Conservation (phyloP, 2,888 invertebrate genomes). For the Caenorhabditis japonica region DNA sequence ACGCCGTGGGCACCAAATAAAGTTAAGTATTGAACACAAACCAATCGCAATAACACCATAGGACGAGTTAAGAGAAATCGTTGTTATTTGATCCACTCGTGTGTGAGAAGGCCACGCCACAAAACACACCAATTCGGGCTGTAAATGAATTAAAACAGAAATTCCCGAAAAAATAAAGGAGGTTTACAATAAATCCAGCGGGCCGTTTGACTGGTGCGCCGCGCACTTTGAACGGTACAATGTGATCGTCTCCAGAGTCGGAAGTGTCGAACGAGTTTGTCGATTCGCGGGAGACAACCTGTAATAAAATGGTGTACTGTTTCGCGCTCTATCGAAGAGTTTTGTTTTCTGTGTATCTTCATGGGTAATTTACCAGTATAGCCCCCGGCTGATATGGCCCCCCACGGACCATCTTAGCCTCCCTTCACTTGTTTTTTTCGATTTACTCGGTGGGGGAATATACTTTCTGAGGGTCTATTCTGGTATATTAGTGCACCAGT, state of each 20-base stretch:
- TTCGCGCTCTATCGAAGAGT: neutral
- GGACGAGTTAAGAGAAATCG: slow-evolving; percentile 93
- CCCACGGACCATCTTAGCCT: too few species aligned
- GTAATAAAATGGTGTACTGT: too few species aligned
- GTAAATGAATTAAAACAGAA: too few species aligned
- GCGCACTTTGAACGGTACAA: slow-evolving; percentile 80
- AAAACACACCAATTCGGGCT: slow-evolving; percentile 93
- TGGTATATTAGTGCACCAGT: too few species aligned
- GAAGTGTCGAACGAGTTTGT: slow-evolving; percentile 65
- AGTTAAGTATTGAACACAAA: too few species aligned
- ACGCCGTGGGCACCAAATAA: too few species aligned
- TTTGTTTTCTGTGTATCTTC: neutral
- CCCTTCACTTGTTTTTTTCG: too few species aligned
- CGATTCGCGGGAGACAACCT: slow-evolving; percentile 63
- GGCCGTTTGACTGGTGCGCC: slow-evolving; percentile 87
- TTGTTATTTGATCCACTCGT: slow-evolving; percentile 88
- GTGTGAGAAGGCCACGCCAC: slow-evolving; percentile 83
- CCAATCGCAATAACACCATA: slow-evolving; percentile 84
- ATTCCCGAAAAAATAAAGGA: too few species aligned
- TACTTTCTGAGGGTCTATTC: too few species aligned
- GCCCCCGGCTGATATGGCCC: too few species aligned
- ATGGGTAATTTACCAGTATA: slow-evolving; percentile 1
- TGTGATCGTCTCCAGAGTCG: slow-evolving; percentile 65
- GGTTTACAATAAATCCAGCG: slow-evolving; percentile 92
- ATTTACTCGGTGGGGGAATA: too few species aligned